Evolutionary conservation across 2,113 vertebrate species (phyloP), one percentile per base, ranked within the genome.

Genomic region (Protomyctophum bolini): DNA sequence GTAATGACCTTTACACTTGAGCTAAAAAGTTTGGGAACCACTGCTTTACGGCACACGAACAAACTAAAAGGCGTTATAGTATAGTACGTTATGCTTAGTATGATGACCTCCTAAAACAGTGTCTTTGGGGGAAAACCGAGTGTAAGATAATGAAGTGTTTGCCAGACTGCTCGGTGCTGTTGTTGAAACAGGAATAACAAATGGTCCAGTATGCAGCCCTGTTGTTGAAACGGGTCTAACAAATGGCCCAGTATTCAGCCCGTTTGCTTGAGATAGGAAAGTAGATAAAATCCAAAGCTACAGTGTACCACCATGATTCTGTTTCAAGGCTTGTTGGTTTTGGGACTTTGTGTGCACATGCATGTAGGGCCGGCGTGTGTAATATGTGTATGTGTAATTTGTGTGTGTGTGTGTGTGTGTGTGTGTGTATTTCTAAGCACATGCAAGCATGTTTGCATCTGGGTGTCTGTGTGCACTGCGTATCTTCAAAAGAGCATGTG

Each of bases 251-350:
- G 73, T 15, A 41, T 48, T n/a, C 49, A 47, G 46, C 55, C 47
- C 10, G 72, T 52, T 47, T 47, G 67, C 52, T 74, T 12, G 2
- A 79, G 84, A 87, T 84, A 63, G 61, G 0, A 6, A 12, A 1
- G 51, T 28, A 14, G 86, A 85, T 84, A 80, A 33, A 8, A 5
- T 62, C 55, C 65, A 55, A 72, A 78, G 77, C 80, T 77, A 84
- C 64, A 79, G 73, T 45, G 57, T 8, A 4, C 83, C 81, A 2
- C 79, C 68, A 86, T 78, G 63, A 63, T 84, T 72, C 48, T 47
- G 68, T 82, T 75, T 70, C 71, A 79, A 73, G 77, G 76, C 80
- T 83, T 87, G 85, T 87, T 88, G 79, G 70, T 63, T 76, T 72
- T 76, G 56, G 79, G 81, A 69, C 9, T 52, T 9, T 52, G 50